Conservation (phyloP, 2,113 vertebrate species). For the Hyla sarda region DNA sequence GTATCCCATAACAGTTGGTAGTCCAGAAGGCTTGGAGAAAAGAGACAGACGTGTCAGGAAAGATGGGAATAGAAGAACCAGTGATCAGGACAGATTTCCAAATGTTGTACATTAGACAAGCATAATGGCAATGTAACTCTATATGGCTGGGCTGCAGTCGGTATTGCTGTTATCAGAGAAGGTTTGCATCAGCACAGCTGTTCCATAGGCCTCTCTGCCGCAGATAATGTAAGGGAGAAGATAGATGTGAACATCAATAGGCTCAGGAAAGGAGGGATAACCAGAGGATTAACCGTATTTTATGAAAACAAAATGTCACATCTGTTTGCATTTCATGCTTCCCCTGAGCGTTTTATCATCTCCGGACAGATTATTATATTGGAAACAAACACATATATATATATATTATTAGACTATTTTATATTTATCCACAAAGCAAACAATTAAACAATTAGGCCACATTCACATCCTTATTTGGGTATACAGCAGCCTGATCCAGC, state of each 20-base stretch:
- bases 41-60: background rate
- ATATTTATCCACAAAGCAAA: background rate
- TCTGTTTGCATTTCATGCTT: conserved; percentile 57
- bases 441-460: too few species aligned
- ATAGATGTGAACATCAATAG: conserved; percentile 28
- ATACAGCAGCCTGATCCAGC: too few species aligned
- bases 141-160: conserved; percentile 48
- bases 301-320: conserved; percentile 28
- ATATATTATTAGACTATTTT: background rate
- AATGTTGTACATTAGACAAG: conserved; percentile 59
- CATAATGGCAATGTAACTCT: conserved; percentile 60
- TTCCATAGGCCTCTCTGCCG: conserved; percentile 26
- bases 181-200: conserved; percentile 63
- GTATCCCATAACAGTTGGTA: conserved; percentile 44
- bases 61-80: conserved; percentile 48
- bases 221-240: conserved; percentile 36
- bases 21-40: conserved; percentile 45
- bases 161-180: conserved; percentile 54
- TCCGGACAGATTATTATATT: conserved; percentile 8
- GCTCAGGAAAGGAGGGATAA: conserved; percentile 32
- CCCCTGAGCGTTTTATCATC: conserved; percentile 22
- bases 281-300: conserved; percentile 35
- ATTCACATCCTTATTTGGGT: too few species aligned
- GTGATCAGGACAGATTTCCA: conserved; percentile 58
- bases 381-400: too few species aligned